Percentiles rank a stretch among this genome's conserved stretches.
Conservation (phyloP, 2,888 invertebrate species). For the Dasysyrphus albostriatus region DNA sequence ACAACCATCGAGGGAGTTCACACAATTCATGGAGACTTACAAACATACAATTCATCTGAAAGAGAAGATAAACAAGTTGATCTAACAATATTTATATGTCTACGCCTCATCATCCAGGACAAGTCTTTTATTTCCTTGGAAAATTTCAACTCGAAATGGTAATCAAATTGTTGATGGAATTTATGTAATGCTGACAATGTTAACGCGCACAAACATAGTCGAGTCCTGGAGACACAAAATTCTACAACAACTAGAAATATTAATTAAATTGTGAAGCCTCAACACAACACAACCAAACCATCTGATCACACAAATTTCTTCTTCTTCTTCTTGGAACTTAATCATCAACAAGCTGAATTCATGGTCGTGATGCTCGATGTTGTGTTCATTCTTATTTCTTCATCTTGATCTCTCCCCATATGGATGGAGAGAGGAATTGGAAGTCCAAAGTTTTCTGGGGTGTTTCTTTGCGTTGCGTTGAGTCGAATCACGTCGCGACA, state of each 20-base stretch:
- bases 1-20: slow-evolving; percentile 50
- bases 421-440: slow-evolving; percentile 3
- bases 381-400: slow-evolving; percentile 15
- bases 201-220: too few relatives aligned
- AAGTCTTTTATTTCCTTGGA: slow-evolving; percentile 27
- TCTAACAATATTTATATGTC: slow-evolving; percentile 24
- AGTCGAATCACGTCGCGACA: not conserved
- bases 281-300: not conserved
- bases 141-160: slow-evolving; percentile 37
- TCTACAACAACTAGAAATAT: slow-evolving; percentile 28
- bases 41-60: slow-evolving; percentile 2
- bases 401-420: not conserved
- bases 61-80: slow-evolving; percentile 34
- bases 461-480: not conserved
- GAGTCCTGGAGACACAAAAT: slow-evolving; percentile 39
- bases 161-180: slow-evolving; percentile 62
- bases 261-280: slow-evolving; percentile 45
- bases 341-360: slow-evolving; percentile 21
- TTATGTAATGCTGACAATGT: slow-evolving; percentile 37
- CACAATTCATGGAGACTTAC: slow-evolving; percentile 3
- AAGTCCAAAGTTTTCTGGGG: slow-evolving; percentile 20
- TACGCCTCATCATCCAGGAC: slow-evolving; percentile 26
- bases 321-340: slow-evolving; percentile 49
- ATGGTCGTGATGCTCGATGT: slow-evolving; percentile 18
- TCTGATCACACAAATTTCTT: slow-evolving; percentile 25